Evolutionary conservation across 1,140 invertebrate genomes (phyloP).

Genomic region (Lethocerus indicus): DNA sequence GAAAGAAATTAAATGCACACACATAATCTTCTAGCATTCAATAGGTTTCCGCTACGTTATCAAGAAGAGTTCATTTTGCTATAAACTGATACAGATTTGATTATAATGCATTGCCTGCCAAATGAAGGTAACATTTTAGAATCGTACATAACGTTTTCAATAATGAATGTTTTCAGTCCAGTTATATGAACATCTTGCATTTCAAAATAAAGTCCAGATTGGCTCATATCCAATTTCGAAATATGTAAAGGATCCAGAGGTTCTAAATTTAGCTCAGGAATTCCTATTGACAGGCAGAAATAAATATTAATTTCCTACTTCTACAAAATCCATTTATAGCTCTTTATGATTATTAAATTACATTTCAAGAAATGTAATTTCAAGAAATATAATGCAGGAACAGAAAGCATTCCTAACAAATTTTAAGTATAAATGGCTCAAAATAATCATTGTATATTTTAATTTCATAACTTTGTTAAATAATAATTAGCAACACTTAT

Average conservation of each 20-base stretch:
- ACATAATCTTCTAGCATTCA: too few species aligned
- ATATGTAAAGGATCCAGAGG: conserved; percentile 14
- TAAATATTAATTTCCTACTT: background rate
- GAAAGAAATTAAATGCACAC: too few species aligned
- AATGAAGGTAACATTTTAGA: background rate
- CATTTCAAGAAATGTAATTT: background rate
- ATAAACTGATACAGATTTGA: background rate
- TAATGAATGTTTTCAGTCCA: conserved; percentile 5
- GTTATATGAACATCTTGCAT: conserved; percentile 11
- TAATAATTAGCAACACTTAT: background rate
- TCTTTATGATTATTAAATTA: background rate
- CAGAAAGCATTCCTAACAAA: background rate
- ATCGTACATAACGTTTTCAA: conserved; percentile 13
- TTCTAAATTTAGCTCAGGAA: conserved; percentile 12
- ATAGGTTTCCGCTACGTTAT: too few species aligned
- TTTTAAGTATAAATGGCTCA: background rate
- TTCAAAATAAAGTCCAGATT: conserved; percentile 10
- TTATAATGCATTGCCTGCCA: background rate
- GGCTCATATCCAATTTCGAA: conserved; percentile 11
- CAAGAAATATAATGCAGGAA: background rate
- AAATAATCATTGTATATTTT: background rate
- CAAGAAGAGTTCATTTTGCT: background rate
- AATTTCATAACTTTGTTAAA: background rate
- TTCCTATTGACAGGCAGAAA: conserved; percentile 8
- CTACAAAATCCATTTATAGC: background rate